Evolutionary conservation across 2,888 invertebrate genomes (phyloP).

Genomic region (Andrena haemorrhoa): DNA sequence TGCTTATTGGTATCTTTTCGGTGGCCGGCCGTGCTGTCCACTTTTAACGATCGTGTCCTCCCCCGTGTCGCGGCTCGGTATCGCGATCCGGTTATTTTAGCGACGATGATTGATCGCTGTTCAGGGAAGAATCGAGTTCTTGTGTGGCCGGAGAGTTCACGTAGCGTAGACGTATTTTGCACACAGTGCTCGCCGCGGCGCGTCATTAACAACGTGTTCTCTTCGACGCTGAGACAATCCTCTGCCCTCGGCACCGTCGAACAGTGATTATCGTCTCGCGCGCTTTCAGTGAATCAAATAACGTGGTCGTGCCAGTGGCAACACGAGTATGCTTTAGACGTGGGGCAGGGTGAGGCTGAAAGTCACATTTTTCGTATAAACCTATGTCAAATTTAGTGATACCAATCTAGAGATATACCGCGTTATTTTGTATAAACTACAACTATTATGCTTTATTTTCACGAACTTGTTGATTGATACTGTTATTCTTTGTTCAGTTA

Average conservation of each 20-base stretch:
- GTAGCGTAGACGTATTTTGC: conserved; percentile 33
- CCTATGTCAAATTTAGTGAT: no score
- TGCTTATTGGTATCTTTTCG: not conserved
- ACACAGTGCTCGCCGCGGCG: conserved; percentile 31
- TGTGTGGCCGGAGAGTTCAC: conserved; percentile 18
- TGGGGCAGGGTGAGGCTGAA: no score
- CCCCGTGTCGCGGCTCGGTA: not conserved
- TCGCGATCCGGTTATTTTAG: conserved; percentile 11
- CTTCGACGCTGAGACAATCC: not conserved
- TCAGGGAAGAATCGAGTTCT: conserved; percentile 38
- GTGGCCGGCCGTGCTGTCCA: not conserved
- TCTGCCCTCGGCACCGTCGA: not conserved
- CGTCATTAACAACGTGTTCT: conserved; percentile 21
- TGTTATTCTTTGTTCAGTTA: no score
- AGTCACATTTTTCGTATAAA: no score
- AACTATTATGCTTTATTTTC: no score
- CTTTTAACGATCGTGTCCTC: not conserved
- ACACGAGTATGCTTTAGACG: no score
- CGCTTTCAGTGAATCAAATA: not conserved
- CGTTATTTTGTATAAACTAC: no score
- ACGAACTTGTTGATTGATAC: no score
- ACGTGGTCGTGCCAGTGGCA: not conserved
- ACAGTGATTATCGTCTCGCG: not conserved
- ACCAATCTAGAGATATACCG: no score
- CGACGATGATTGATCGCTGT: conserved; percentile 40